These are phyloP conservation scores for Microplitis manilae DNA, from an alignment of 2,888 invertebrate species.

Conservation along the genomic window DNA sequence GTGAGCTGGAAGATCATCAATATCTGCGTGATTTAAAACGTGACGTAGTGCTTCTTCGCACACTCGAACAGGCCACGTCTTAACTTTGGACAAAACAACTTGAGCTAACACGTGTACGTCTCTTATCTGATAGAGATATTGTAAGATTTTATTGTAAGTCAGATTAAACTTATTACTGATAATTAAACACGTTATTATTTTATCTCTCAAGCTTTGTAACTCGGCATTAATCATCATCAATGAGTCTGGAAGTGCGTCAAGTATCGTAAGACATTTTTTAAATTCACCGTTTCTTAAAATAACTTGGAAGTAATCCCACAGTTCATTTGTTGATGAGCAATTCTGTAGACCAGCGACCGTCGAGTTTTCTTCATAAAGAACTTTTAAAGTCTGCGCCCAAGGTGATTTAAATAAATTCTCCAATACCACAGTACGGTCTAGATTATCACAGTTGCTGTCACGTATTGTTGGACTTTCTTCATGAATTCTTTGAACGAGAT, in stretches of 20 bases:
- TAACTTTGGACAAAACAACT: constrained; percentile 60
- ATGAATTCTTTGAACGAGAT: constrained; percentile 79
- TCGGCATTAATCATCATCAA: constrained; percentile 73
- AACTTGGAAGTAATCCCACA: constrained; percentile 74
- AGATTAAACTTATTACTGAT: constrained; percentile 73
- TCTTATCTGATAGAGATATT: constrained; percentile 62
- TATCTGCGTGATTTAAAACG: constrained; percentile 57
- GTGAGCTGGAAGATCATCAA: constrained; percentile 57
- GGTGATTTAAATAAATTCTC: constrained; percentile 76
- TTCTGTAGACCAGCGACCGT: constrained; percentile 77
- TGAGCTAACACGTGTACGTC: constrained; percentile 60
- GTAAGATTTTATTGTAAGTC: constrained; percentile 53
- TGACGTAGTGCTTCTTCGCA: constrained; percentile 62
- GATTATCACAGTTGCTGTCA: constrained; percentile 74
- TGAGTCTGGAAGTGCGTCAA: constrained; percentile 76
- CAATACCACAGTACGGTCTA: constrained; percentile 74
- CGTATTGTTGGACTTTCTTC: constrained; percentile 73
- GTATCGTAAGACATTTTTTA: constrained; percentile 70
- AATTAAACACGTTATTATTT: constrained; percentile 76
- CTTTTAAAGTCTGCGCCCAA: constrained; percentile 74
- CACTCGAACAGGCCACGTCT: constrained; percentile 61
- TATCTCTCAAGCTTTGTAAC: constrained; percentile 75
- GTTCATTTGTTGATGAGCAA: constrained; percentile 73
- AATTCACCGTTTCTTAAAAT: constrained; percentile 71
- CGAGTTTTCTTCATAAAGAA: constrained; percentile 75